phyloP scores from a whole-genome alignment of 2,888 invertebrate genomes.

The Amphipyra berbera region DNA sequence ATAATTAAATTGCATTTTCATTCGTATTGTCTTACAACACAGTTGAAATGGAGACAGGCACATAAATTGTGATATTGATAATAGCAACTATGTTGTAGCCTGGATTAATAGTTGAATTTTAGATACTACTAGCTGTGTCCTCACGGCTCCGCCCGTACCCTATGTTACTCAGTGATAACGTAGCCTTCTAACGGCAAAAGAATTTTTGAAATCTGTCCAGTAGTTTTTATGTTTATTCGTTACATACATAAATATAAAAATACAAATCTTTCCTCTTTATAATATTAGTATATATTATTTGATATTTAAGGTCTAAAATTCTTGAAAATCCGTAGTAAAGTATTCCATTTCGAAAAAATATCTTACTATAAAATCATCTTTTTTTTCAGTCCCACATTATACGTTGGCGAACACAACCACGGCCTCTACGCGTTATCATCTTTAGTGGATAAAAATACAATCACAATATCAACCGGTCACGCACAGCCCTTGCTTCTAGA shows the following conservation, averaged over 20 bases:
- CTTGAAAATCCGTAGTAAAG: too few species aligned
- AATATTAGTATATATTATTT: too few species aligned
- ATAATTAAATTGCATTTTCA: background rate
- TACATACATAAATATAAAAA: too few species aligned
- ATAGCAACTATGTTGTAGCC: background rate
- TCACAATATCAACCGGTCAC: conserved; percentile 94
- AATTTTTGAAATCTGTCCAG: too few species aligned
- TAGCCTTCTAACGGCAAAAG: too few species aligned
- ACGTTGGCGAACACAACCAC: conserved; percentile 95
- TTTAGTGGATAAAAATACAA: conserved; percentile 96
- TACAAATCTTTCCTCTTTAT: too few species aligned
- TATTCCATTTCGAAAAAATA: background rate
- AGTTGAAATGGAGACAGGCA: background rate
- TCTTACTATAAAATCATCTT: conserved; percentile 15
- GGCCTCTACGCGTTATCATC: conserved; percentile 98
- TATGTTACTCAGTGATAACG: too few species aligned
- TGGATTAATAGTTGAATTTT: background rate
- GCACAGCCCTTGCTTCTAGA: conserved; percentile 93
- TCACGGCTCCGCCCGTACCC: too few species aligned
- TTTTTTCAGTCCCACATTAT: conserved; percentile 95
- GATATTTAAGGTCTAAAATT: too few species aligned
- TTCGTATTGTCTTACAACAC: background rate
- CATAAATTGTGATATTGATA: background rate
- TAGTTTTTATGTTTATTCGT: too few species aligned
- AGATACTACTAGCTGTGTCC: too few species aligned